A percentile compares a stretch with the other conserved stretches of the same genome.
These are phyloP conservation scores for Cyprinodon tularosa DNA, from an alignment of 2,113 vertebrate species.

Conservation along the genomic window DNA sequence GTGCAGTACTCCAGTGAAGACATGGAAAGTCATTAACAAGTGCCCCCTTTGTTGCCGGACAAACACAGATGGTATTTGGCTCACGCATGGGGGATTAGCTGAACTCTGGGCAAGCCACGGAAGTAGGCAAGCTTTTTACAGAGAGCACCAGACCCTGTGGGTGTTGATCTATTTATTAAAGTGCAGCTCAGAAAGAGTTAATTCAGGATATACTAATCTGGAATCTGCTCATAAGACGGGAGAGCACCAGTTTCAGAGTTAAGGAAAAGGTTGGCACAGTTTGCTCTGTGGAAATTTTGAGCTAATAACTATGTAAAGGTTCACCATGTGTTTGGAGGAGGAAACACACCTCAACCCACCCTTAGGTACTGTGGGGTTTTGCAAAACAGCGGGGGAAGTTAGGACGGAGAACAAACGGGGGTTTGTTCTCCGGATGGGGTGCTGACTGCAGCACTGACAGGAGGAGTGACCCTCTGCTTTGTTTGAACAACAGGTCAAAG, in stretches of 20 bases:
- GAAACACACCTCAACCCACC: slow-evolving; percentile 42
- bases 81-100: slow-evolving; percentile 82
- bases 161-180: slow-evolving; percentile 50
- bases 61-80: slow-evolving; percentile 84
- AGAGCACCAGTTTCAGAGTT: neutral
- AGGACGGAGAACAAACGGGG: slow-evolving; percentile 67
- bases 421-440: slow-evolving; percentile 71
- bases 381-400: slow-evolving; percentile 48
- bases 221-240: neutral
- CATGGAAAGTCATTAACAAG: slow-evolving; percentile 84
- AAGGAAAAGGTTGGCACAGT: neutral
- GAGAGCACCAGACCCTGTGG: slow-evolving; percentile 55
- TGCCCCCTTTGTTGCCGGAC: slow-evolving; percentile 83
- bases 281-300: slow-evolving; percentile 19
- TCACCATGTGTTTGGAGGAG: slow-evolving; percentile 21
- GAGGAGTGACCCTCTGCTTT: slow-evolving; percentile 71
- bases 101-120: slow-evolving; percentile 68
- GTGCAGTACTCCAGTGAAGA: slow-evolving; percentile 75
- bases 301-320: slow-evolving; percentile 16
- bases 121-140: slow-evolving; percentile 68
- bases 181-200: slow-evolving; percentile 1
- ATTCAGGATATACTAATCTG: neutral
- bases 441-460: slow-evolving; percentile 63
- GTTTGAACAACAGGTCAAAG: slow-evolving; percentile 77
- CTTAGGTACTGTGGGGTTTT: slow-evolving; percentile 49